phyloP scores from a whole-genome alignment of 2,888 invertebrate genomes.

The Drosophila emarginata region DNA sequence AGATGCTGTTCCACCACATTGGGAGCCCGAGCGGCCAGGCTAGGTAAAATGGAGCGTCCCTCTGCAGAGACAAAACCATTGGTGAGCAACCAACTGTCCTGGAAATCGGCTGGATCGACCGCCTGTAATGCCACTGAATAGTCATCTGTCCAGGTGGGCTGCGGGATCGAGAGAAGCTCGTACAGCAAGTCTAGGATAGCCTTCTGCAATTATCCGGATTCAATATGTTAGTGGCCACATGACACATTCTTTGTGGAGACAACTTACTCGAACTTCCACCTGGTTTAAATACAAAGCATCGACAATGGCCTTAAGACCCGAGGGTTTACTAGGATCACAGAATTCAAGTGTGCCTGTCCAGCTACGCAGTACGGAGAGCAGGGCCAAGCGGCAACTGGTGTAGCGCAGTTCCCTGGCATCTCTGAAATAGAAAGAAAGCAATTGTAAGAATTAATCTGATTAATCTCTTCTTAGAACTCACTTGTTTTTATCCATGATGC shows the following conservation, averaged over 20 bases:
- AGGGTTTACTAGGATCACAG: slow-evolving; percentile 89
- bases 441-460: not conserved
- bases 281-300: slow-evolving; percentile 93
- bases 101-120: slow-evolving; percentile 92
- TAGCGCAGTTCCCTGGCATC: slow-evolving; percentile 92
- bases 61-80: slow-evolving; percentile 98
- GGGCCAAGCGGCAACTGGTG: slow-evolving; percentile 91
- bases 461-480: slow-evolving; percentile 68
- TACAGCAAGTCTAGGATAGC: slow-evolving; percentile 95
- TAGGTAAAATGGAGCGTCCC: slow-evolving; percentile 92
- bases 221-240: not conserved
- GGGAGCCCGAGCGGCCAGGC: slow-evolving; percentile 91
- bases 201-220: slow-evolving; percentile 85
- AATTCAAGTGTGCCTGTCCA: slow-evolving; percentile 96
- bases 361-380: slow-evolving; percentile 92
- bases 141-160: slow-evolving; percentile 97
- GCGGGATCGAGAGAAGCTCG: slow-evolving; percentile 92
- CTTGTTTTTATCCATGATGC: slow-evolving; percentile 89
- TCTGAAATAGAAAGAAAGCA: slow-evolving; percentile 79
- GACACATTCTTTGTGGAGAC: not conserved
- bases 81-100: slow-evolving; percentile 93
- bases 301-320: slow-evolving; percentile 90
- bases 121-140: slow-evolving; percentile 93
- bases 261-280: slow-evolving; percentile 92
- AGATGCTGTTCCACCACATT: slow-evolving; percentile 96